Evolutionary conservation across 2,888 invertebrate species (phyloP).

Genomic region (Drosophila borealis): DNA sequence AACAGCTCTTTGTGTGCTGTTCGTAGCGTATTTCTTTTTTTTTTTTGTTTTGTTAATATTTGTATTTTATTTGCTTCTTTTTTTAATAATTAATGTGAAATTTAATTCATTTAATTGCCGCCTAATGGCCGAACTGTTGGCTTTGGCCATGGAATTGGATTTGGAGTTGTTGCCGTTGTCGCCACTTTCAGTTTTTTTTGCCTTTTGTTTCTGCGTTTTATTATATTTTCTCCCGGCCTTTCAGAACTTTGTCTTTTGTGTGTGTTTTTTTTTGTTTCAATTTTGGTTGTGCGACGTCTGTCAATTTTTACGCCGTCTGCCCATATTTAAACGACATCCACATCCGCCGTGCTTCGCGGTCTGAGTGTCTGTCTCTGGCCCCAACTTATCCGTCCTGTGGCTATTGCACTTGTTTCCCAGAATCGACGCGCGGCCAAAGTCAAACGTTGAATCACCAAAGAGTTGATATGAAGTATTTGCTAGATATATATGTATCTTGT

Average conservation of each 20-base stretch:
- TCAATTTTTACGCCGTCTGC: slow-evolving; percentile 77
- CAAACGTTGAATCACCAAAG: slow-evolving; percentile 46
- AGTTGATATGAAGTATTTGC: slow-evolving; percentile 26
- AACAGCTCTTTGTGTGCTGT: slow-evolving; percentile 29
- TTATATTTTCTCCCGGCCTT: slow-evolving; percentile 35
- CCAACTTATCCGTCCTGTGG: slow-evolving; percentile 53
- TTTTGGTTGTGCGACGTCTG: slow-evolving; percentile 64
- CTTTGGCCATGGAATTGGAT: slow-evolving; percentile 18
- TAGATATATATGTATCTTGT: slow-evolving; percentile 3
- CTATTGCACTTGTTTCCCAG: slow-evolving; percentile 72
- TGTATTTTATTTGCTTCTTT: slow-evolving; percentile 6
- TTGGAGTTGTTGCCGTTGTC: slow-evolving; percentile 38
- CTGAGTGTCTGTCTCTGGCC: slow-evolving; percentile 13
- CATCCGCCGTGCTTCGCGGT: slow-evolving; percentile 63
- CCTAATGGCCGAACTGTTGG: slow-evolving; percentile 48
- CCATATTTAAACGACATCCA: slow-evolving; percentile 75
- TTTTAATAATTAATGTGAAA: slow-evolving; percentile 70
- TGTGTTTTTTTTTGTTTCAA: slow-evolving; percentile 15
- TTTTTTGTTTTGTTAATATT: not conserved
- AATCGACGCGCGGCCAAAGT: slow-evolving; percentile 28
- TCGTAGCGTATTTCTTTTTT: not conserved
- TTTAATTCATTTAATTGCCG: slow-evolving; percentile 72
- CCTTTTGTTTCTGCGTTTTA: slow-evolving; percentile 17
- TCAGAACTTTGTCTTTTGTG: slow-evolving; percentile 50
- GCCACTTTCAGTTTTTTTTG: slow-evolving; percentile 55